Evolutionary conservation across 2,888 invertebrate species (phyloP).

Genomic region (Amiota communis): DNA sequence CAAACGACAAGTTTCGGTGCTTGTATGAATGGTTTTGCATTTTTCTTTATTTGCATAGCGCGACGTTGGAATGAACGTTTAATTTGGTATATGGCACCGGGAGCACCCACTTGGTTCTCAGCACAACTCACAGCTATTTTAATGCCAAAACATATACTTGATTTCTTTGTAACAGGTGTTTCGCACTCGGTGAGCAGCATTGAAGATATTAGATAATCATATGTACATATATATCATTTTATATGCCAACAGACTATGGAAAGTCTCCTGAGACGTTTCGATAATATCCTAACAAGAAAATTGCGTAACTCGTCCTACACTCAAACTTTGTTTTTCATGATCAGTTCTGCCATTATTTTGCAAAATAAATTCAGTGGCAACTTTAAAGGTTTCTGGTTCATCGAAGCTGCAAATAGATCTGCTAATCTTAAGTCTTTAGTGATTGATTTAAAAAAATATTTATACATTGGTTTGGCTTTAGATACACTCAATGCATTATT

Average conservation of each 20-base stretch:
- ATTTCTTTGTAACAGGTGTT: slow-evolving; percentile 46
- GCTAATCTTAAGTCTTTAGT: slow-evolving; percentile 22
- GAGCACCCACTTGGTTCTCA: slow-evolving; percentile 37
- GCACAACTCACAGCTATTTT: slow-evolving; percentile 42
- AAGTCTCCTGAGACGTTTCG: slow-evolving; percentile 42
- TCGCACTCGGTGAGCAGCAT: slow-evolving; percentile 44
- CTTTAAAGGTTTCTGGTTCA: slow-evolving; percentile 55
- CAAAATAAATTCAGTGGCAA: slow-evolving; percentile 37
- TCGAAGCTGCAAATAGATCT: slow-evolving; percentile 39
- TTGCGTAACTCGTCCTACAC: slow-evolving; percentile 36
- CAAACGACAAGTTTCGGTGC: slow-evolving; percentile 39
- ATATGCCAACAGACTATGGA: slow-evolving; percentile 46
- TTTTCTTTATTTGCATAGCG: slow-evolving; percentile 43
- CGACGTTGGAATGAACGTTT: slow-evolving; percentile 43
- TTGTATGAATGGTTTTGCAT: slow-evolving; percentile 39
- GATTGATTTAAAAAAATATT: slow-evolving; percentile 43
- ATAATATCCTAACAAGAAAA: slow-evolving; percentile 40
- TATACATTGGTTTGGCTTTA: slow-evolving; percentile 49
- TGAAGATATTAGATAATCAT: neutral
- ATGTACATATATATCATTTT: neutral
- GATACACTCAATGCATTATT: slow-evolving; percentile 43
- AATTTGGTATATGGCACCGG: slow-evolving; percentile 31
- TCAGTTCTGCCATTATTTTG: slow-evolving; percentile 47
- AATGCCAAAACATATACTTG: slow-evolving; percentile 39
- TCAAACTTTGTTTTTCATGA: slow-evolving; percentile 55